Percentiles rank a stretch among this genome's conserved stretches.
phyloP scores from a whole-genome alignment of 2,113 vertebrate species.

The Myocastor coypus region DNA sequence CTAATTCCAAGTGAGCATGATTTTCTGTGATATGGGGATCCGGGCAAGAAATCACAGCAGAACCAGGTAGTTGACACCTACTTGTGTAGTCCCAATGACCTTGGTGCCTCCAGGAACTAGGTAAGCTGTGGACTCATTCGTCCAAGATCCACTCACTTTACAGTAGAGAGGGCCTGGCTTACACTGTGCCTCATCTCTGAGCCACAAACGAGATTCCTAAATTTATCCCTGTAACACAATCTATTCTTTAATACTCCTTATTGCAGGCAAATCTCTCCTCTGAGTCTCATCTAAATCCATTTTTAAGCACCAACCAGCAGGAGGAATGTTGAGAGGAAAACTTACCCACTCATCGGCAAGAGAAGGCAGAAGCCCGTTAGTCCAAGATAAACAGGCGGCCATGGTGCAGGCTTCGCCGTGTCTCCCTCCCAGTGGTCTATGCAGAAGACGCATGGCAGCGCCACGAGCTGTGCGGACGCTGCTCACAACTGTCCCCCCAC shows the following conservation, averaged over 20 bases:
- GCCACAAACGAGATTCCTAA: conserved; percentile 45
- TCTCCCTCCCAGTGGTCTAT: not conserved
- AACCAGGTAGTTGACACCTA: not conserved
- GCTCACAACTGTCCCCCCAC: not conserved
- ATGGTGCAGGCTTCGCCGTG: not conserved
- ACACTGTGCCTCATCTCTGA: not conserved
- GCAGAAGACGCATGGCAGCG: too few relatives aligned
- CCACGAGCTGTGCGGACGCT: not conserved
- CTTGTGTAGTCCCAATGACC: not conserved
- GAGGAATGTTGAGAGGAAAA: conserved; percentile 6
- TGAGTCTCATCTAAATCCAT: conserved; percentile 57
- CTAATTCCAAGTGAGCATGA: not conserved
- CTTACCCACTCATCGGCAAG: not conserved
- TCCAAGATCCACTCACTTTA: not conserved
- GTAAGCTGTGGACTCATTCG: not conserved
- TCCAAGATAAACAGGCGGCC: not conserved
- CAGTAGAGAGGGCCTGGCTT: not conserved
- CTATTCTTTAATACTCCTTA: conserved; percentile 36
- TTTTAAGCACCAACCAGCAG: not conserved
- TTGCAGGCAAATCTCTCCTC: conserved; percentile 18
- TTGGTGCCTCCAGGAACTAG: not conserved
- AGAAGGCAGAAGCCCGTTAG: not conserved
- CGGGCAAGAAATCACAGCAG: not conserved
- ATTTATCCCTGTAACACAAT: not conserved
- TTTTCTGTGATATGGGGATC: not conserved